Evolutionary conservation across 2,113 vertebrate genomes (phyloP).

Genomic region (Ammodytes marinus): DNA sequence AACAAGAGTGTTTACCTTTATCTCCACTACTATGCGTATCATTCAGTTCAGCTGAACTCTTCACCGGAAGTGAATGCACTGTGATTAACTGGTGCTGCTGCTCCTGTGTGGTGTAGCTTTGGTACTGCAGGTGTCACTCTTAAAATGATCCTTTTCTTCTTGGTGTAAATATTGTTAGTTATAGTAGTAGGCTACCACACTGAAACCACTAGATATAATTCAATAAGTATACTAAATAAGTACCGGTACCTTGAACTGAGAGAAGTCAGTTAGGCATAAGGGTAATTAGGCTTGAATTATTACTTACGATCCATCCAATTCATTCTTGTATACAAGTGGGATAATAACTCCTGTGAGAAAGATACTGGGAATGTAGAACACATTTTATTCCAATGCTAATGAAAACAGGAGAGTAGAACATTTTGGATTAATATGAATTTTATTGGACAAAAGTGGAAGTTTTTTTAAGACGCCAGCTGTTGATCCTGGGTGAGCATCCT

Average conservation of each 20-base stretch:
- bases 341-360: background rate
- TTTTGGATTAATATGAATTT: background rate
- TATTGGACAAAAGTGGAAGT: background rate
- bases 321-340: background rate
- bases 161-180: background rate
- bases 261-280: background rate
- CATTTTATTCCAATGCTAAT: background rate
- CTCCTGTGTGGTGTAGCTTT: constrained; percentile 39
- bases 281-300: no score
- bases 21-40: constrained; percentile 42
- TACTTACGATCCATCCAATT: background rate
- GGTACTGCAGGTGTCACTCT: constrained; percentile 27
- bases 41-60: constrained; percentile 40
- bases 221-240: background rate
- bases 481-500: no score
- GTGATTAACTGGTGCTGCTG: constrained; percentile 31
- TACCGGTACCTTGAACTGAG: background rate
- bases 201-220: background rate
- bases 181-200: background rate
- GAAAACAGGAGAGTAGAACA: background rate
- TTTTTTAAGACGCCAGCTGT: no score
- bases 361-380: background rate
- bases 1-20: constrained; percentile 51
- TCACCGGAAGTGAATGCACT: constrained; percentile 71
- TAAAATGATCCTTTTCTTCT: background rate